Evolutionary conservation across 2,888 invertebrate species (phyloP).

Genomic region (Strigamia crassipes): DNA sequence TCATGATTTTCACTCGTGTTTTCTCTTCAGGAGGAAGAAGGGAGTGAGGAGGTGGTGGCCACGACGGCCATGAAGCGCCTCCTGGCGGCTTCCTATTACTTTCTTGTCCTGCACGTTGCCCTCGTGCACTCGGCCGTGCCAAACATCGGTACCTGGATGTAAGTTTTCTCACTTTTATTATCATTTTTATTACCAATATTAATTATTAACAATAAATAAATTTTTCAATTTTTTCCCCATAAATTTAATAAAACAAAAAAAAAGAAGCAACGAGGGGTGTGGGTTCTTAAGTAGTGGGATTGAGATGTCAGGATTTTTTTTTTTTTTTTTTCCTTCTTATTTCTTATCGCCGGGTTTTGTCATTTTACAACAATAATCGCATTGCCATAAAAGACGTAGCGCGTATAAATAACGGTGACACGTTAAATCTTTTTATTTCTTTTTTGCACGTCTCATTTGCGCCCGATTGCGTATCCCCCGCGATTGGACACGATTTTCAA

Average conservation of each 20-base stretch:
- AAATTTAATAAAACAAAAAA: background rate
- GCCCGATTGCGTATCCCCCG: background rate
- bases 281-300: slow-evolving; percentile 28
- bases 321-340: background rate
- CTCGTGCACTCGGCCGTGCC: slow-evolving; percentile 36
- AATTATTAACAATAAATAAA: background rate
- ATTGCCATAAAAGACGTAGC: slow-evolving; percentile 7
- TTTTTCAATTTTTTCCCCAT: background rate
- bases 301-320: slow-evolving; percentile 6
- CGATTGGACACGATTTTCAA: slow-evolving; percentile 23
- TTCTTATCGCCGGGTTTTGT: slow-evolving; percentile 20
- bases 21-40: slow-evolving; percentile 42
- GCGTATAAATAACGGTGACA: slow-evolving; percentile 13
- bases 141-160: slow-evolving; percentile 40
- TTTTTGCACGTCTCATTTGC: background rate
- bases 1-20: slow-evolving; percentile 42
- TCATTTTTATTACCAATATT: background rate
- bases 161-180: background rate
- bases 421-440: background rate
- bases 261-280: background rate
- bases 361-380: slow-evolving; percentile 42
- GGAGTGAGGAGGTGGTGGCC: slow-evolving; percentile 42
- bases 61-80: slow-evolving; percentile 38
- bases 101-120: slow-evolving; percentile 34
- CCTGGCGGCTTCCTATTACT: slow-evolving; percentile 38